Evolutionary conservation across 2,113 vertebrate genomes (phyloP), one percentile per base, ranked within the genome.

Genomic region (Nothoprocta perdicaria): DNA sequence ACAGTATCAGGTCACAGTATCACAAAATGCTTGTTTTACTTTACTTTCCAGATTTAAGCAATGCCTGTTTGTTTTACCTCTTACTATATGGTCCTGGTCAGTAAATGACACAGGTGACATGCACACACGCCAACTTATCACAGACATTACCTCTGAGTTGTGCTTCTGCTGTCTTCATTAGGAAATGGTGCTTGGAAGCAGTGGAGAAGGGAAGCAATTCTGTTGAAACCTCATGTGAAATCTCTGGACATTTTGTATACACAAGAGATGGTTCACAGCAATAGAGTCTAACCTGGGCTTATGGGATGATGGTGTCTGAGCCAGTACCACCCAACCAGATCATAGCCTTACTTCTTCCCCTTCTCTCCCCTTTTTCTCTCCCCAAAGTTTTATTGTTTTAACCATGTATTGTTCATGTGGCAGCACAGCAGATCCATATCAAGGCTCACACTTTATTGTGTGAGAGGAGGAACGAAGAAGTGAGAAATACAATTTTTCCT

Each of bases 71-170:
- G 4, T 1, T 55, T 84, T 50, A 60, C 84, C 17, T 27, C 2
- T 45, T 53, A 5, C 12, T 10, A 0, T 2, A 24, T 21, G 38
- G 33, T 33, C 58, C 53, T 12, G 17, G 7, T 55, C 18, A 11
- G 50, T 21, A 43, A 43, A 26, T 40, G 3, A 38, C 43, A 18
- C 62, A 9, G 23, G 40, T 38, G 8, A 21, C 43, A 10, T 3
- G 17, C 22, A 19, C 45, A 12, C 10, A 38, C 15, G 5, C 10
- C 68, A 43, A 22, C 33, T 29, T 7, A 13, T 9, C 8, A 29
- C 55, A 46, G 27, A 12, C 21, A 19, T 66, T 40, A 21, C 29
- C 35, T 23, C 72, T 38, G 27, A 41, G 31, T 13, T 80, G 45
- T n/a, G 21, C 11, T 11, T 57, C 61, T 65, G 40, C 40, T 53